Conservation (phyloP, 2,797 vertebrate genomes). For the Lophotriccus pileatus region DNA sequence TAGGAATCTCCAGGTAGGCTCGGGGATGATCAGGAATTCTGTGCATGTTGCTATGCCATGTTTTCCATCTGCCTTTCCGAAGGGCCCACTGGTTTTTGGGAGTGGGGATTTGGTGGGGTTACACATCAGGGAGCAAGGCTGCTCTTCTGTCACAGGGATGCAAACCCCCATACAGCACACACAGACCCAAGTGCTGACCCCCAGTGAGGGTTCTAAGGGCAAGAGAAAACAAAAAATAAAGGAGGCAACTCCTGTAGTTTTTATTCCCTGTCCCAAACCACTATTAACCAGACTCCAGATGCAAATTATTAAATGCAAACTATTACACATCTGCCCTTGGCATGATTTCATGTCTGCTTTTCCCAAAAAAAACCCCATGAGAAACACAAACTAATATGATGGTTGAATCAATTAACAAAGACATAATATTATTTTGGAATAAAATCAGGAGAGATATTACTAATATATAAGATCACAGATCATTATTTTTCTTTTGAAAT, state of each 20-base stretch:
- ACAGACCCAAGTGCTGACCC: neutral
- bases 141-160: neutral
- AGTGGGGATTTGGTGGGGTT: neutral
- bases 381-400: neutral
- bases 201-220: neutral
- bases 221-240: neutral
- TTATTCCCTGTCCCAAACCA: neutral
- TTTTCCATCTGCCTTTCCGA: neutral
- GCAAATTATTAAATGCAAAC: neutral
- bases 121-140: neutral
- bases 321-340: accelerated
- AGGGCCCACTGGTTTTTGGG: neutral
- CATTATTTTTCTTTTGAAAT: neutral
- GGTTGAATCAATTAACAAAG: too few species aligned
- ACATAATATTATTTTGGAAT: neutral
- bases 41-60: accelerated
- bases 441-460: neutral
- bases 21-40: neutral
- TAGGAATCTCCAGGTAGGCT: neutral
- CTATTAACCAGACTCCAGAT: neutral
- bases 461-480: neutral
- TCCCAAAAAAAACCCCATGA: neutral
- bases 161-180: neutral
- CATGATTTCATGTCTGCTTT: neutral
- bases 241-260: neutral